A percentile compares a stretch with the other conserved stretches of the same genome.
These are phyloP conservation scores for Ophioninae sp. DNA, from an alignment of 2,888 invertebrate genomes.

Conservation along the genomic window DNA sequence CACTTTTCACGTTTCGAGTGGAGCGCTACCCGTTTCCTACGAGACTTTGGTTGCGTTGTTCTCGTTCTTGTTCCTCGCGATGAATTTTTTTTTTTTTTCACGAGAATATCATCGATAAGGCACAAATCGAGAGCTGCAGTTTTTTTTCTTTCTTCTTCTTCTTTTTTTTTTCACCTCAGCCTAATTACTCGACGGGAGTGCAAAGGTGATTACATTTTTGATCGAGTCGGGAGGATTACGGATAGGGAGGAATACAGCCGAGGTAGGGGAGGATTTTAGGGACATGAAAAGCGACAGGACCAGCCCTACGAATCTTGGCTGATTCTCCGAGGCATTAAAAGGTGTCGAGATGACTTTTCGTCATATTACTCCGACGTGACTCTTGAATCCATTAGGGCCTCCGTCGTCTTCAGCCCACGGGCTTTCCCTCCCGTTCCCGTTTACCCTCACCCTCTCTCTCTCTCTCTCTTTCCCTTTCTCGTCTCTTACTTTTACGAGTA, in stretches of 20 bases:
- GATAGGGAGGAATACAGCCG: slow-evolving; percentile 1
- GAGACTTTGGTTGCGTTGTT: background rate
- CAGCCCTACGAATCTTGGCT: slow-evolving; percentile 24
- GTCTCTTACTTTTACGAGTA: slow-evolving; percentile 39
- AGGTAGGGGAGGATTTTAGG: slow-evolving; percentile 24
- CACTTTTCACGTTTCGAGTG: too few relatives aligned
- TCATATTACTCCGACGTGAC: slow-evolving; percentile 70
- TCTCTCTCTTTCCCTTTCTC: slow-evolving; percentile 25
- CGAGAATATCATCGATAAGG: background rate
- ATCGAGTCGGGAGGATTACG: slow-evolving; percentile 17
- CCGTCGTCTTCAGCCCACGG: slow-evolving; percentile 61
- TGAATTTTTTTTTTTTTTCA: background rate
- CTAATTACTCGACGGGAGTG: background rate
- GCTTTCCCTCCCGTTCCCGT: slow-evolving; percentile 19
- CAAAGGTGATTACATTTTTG: slow-evolving; percentile 51
- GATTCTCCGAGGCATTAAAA: slow-evolving; percentile 71
- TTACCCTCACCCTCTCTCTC: slow-evolving; percentile 53
- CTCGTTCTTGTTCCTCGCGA: background rate
- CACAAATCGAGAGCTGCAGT: background rate
- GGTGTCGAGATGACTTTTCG: slow-evolving; percentile 77
- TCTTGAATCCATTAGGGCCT: slow-evolving; percentile 73
- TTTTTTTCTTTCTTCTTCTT: slow-evolving; percentile 63
- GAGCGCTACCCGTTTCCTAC: background rate
- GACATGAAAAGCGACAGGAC: slow-evolving; percentile 44
- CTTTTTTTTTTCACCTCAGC: slow-evolving; percentile 26